phyloP scores from a whole-genome alignment of 1,140 invertebrate species.

The Megalopta genalis region DNA sequence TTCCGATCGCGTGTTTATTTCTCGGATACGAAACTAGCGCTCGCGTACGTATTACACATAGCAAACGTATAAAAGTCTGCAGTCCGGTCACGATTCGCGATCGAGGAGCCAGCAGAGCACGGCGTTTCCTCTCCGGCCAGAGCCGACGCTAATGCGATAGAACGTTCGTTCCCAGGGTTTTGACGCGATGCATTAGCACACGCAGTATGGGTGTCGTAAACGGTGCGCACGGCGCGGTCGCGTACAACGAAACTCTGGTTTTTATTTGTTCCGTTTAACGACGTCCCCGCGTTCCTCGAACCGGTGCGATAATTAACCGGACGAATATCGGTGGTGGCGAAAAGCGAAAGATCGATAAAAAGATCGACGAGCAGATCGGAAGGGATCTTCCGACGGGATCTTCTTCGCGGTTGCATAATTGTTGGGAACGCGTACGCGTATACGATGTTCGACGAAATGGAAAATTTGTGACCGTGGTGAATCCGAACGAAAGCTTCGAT shows the following conservation, averaged over 20 bases:
- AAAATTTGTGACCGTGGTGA: not conserved
- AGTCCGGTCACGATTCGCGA: not conserved
- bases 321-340: not conserved
- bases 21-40: too few relatives aligned
- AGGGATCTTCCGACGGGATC: not conserved
- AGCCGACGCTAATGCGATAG: constrained; percentile 28
- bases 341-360: not conserved
- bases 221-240: constrained; percentile 15
- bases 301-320: not conserved
- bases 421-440: not conserved
- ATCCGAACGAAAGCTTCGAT: not conserved
- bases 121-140: not conserved
- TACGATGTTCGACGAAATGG: not conserved
- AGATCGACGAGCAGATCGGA: not conserved
- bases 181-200: constrained; percentile 19
- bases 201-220: constrained; percentile 25
- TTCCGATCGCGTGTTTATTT: too few relatives aligned
- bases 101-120: not conserved
- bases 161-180: constrained; percentile 23
- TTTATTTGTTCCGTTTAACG: not conserved
- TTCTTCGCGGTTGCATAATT: not conserved
- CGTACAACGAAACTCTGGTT: not conserved
- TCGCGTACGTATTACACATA: too few relatives aligned
- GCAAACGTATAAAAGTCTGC: not conserved
- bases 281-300: not conserved